Base-by-base conservation (phyloP, 2,888 invertebrate genomes). In the Latrodectus hesperus region DNA sequence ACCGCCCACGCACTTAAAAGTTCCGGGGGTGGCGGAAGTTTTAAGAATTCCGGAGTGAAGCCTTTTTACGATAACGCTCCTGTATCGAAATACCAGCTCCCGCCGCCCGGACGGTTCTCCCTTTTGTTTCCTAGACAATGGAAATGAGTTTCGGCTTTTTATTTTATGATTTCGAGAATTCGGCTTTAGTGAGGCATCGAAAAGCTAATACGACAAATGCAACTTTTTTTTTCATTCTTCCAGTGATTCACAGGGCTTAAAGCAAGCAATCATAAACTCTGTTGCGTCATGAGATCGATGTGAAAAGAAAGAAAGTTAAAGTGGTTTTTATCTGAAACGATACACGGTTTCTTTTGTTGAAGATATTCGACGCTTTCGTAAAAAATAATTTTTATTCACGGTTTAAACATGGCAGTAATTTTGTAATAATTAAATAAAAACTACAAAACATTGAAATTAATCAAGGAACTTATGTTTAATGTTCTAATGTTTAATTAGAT, bases 31-130 rank as follows among this genome's bases (percentile, higher is more conserved):
- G 60, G 52, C 81, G 86, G 81, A 81, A 82, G 81, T 87, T 87
- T 87, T 87, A 87, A 87, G 86, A 87, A 80, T 87, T 76, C 77
- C 65, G 77, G 81, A 75, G 74, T 6, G 38, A 74, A 65, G 78
- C 77, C 72, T 76, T 87, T 86, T 81, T 87, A 87, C 81, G 86
- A 81, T 72, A 71, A 55, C 65, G 81, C 60, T 79, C 70, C 38
- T 16, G 60, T 60, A 60, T 60, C n/a, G 60, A n/a, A 60, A 60
- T n/a, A 38, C 38, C 1, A 38, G 60, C n/a, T 60, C 10, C 60
- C 60, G 10, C 12, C n/a, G 14, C 60, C 60, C 60, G n/a, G n/a
- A 60, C 60, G 60, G 60, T 9, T 17, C 67, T 22, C 17, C 22
- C 67, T 68, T 60, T 68, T 17, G 26, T 78, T 26, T 1, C 14